phyloP scores from a whole-genome alignment of 2,113 vertebrate genomes.

The Catagonus wagneri region DNA sequence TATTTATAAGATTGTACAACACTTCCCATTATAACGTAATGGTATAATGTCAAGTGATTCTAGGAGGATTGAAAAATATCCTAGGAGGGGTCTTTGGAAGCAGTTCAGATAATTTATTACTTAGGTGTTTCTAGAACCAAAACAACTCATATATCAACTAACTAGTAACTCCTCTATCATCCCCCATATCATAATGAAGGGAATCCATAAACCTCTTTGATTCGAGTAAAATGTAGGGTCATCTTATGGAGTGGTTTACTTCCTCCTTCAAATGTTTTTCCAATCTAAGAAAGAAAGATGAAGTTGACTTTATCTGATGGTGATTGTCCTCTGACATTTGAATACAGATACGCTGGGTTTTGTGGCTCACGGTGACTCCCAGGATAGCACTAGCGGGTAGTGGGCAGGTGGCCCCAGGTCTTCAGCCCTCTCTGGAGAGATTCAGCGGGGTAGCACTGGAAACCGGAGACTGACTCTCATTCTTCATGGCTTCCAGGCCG shows the following conservation, averaged over 20 bases:
- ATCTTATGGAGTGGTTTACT: background rate
- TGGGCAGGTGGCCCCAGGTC: background rate
- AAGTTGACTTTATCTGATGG: background rate
- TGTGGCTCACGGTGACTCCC: background rate
- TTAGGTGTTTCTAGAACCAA: background rate
- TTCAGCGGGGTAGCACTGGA: accelerated
- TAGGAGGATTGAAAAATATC: background rate
- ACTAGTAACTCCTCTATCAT: background rate
- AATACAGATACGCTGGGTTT: background rate
- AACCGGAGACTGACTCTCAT: background rate
- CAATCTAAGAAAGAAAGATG: background rate
- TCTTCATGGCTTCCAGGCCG: background rate
- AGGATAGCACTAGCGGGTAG: no score
- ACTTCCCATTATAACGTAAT: constrained; percentile 4
- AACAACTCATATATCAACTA: background rate
- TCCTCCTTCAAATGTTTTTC: background rate
- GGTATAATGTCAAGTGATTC: background rate
- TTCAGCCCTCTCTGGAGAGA: background rate
- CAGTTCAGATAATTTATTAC: background rate
- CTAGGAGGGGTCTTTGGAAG: background rate
- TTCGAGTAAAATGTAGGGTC: background rate
- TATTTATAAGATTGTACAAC: background rate
- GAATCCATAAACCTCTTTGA: background rate
- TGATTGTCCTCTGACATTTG: background rate
- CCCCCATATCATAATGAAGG: background rate